Evolutionary conservation across 2,113 vertebrate species (phyloP).

Genomic region (Dromiciops gliroides): DNA sequence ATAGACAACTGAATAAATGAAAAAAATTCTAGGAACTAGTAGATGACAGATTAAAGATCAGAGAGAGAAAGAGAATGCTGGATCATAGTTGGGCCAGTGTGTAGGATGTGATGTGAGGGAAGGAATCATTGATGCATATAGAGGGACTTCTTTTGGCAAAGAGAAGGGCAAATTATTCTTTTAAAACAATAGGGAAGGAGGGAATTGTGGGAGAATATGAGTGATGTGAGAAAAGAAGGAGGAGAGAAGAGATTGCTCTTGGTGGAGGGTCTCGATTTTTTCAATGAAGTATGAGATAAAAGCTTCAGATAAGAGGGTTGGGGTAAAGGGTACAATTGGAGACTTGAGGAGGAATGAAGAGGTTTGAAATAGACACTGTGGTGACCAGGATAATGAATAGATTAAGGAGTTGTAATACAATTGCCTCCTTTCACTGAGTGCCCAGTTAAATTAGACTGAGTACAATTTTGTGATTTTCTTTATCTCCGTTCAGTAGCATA

Average conservation of each 20-base stretch:
- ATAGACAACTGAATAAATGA: not conserved
- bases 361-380: not conserved
- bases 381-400: not conserved
- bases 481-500: not conserved
- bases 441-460: not conserved
- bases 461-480: not conserved
- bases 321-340: not conserved
- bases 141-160: not conserved
- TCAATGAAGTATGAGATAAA: not conserved
- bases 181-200: not conserved
- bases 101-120: not conserved
- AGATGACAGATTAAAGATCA: not conserved
- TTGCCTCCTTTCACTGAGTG: not conserved
- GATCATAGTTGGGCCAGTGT: not conserved
- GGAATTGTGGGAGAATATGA: not conserved
- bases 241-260: not conserved
- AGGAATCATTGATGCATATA: not conserved
- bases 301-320: not conserved
- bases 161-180: not conserved
- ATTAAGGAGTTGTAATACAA: not conserved
- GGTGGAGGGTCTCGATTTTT: not conserved
- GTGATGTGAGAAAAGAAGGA: not conserved
- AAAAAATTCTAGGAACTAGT: not conserved
- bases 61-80: not conserved
- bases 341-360: not conserved